Evolutionary conservation across 2,888 invertebrate genomes (phyloP), one percentile per base, ranked within the genome.

Genomic region (Tetranychus truncatus): DNA sequence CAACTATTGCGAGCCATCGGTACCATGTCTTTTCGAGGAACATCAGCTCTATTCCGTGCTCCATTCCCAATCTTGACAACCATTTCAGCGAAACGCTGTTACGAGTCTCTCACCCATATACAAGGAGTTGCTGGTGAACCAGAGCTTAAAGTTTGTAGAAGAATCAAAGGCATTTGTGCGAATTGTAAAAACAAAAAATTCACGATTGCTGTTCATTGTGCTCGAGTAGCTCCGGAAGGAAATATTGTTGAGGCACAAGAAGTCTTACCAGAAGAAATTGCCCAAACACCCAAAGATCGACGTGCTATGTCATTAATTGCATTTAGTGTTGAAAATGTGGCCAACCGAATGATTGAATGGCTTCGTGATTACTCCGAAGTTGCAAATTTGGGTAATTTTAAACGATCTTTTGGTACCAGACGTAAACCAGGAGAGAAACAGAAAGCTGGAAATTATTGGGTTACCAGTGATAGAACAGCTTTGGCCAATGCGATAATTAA

Each of bases 1-100:
- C 45, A 44, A 21, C n/a, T 75, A n/a, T 11, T 73, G 8, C 21
- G n/a, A 65, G 86, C 86, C 1, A 87, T 89, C 9, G 87, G 87
- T 6, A 87, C 88, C 78, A 82, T 88, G 20, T 87, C 86, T 75
- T 85, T 89, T 71, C 84, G 89, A 74, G 89, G 89, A 9, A 88
- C 89, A 20, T 88, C 89, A 55, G 84, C 86, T 1, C 82, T 89
- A 75, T 85, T 89, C 78, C 84, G 89, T n/a, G 83, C 88, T 3
- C 84, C 85, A 0, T 83, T 83, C 45, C 83, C 85, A 44, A 81
- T 71, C 18, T 7, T 79, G 65, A 20, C 71, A 7, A 44, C 72
- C 9, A 73, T 79, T 8, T 69, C 45, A 34, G n/a, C 20, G 6
- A 76, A 75, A 67, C 67, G 72, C 15, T 34, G 65, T 21, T 75